Evolutionary conservation across 2,888 invertebrate species (phyloP).

Genomic region (Bugulina stolonifera): DNA sequence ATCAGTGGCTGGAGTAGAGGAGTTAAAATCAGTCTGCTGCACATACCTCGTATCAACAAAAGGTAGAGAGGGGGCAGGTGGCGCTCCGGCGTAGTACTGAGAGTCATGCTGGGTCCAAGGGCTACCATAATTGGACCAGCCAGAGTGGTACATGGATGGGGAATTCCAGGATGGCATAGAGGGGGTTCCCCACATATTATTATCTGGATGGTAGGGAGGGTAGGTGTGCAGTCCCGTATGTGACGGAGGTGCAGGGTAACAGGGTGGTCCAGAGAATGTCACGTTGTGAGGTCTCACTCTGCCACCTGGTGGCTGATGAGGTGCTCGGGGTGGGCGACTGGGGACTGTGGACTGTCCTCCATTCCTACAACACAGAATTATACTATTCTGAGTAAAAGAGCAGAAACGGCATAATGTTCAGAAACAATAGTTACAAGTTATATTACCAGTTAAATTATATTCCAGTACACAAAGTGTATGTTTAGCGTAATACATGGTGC

Average conservation of each 20-base stretch:
- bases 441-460: too few species aligned
- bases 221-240: background rate
- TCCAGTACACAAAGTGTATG: too few species aligned
- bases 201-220: background rate
- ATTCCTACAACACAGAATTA: too few species aligned
- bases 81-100: background rate
- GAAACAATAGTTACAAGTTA: too few species aligned
- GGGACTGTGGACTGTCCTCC: too few species aligned
- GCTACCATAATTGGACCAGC: slow-evolving; percentile 1
- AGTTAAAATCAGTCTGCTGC: background rate
- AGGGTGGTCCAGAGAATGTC: background rate
- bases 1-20: background rate
- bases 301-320: background rate
- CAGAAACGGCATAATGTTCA: too few species aligned
- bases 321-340: background rate
- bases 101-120: slow-evolving; percentile 1
- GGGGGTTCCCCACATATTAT: background rate
- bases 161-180: background rate
- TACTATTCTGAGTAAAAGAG: too few species aligned
- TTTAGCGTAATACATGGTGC: too few species aligned
- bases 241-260: background rate
- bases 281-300: background rate
- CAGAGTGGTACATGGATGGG: background rate
- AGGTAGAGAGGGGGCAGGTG: background rate
- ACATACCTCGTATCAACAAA: slow-evolving; percentile 18